Evolutionary conservation across 2,888 invertebrate genomes (phyloP).

Genomic region (Rotaria socialis): DNA sequence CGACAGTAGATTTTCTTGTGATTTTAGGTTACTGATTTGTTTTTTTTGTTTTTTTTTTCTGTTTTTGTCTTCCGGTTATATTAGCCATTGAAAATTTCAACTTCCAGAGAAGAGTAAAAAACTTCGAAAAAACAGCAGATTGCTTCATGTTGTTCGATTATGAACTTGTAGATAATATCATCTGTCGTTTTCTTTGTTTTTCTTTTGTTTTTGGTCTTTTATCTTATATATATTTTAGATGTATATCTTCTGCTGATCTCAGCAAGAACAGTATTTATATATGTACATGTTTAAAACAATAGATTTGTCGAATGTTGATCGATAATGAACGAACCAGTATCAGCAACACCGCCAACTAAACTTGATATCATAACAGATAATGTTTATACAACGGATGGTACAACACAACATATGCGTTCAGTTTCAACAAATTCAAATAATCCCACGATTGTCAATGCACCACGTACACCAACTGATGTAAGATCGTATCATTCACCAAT

Average conservation of each 20-base stretch:
- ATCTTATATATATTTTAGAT: conserved; percentile 15
- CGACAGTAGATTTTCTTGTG: neutral
- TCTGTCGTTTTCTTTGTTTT: neutral
- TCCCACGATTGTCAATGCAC: neutral
- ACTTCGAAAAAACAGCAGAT: neutral
- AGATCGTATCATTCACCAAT: neutral
- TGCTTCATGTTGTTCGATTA: conserved; percentile 6
- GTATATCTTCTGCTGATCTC: conserved; percentile 26
- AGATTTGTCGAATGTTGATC: neutral
- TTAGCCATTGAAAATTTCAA: conserved; percentile 3
- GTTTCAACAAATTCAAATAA: neutral
- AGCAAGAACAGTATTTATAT: conserved; percentile 26
- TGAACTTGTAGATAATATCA: neutral
- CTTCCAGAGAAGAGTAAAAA: neutral
- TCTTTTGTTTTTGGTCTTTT: neutral
- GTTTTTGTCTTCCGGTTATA: neutral
- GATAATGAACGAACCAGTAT: neutral
- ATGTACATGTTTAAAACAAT: neutral
- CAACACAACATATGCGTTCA: conserved; percentile 1
- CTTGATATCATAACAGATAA: conserved; percentile 19
- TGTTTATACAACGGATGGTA: conserved; percentile 11
- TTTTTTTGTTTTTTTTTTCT: neutral
- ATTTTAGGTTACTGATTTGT: neutral
- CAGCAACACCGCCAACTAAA: conserved; percentile 6
- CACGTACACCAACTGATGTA: conserved; percentile 2